Percentiles rank a stretch among this genome's conserved stretches.
phyloP scores from a whole-genome alignment of 1,140 invertebrate species.

The Psilanteris sp. region DNA sequence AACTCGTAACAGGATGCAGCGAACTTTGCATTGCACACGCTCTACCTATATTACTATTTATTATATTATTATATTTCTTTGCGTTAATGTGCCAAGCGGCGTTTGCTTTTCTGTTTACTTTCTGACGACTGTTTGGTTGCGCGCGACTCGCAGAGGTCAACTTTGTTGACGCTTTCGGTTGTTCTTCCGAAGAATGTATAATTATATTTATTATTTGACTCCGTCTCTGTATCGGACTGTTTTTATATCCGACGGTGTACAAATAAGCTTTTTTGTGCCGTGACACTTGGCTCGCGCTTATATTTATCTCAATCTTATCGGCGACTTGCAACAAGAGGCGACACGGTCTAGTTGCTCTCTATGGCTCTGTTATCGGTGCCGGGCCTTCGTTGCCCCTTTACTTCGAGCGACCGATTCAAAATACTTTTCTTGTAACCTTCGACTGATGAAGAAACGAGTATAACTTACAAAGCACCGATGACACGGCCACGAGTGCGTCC shows the following conservation, averaged over 20 bases:
- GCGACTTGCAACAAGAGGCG: slow-evolving; percentile 36
- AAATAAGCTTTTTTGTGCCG: slow-evolving; percentile 29
- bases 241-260: too few species aligned
- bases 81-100: slow-evolving; percentile 10
- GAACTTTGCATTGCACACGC: slow-evolving; percentile 51
- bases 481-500: too few species aligned
- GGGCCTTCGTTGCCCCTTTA: slow-evolving; percentile 1
- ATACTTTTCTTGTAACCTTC: background rate
- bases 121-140: too few species aligned
- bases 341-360: slow-evolving; percentile 51
- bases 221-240: too few species aligned
- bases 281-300: slow-evolving; percentile 12
- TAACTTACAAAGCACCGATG: too few species aligned
- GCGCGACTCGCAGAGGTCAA: too few species aligned
- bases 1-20: slow-evolving; percentile 64
- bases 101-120: too few species aligned
- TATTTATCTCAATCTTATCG: slow-evolving; percentile 42
- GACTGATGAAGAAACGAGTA: background rate
- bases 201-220: too few species aligned
- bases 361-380: slow-evolving; percentile 10
- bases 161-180: too few species aligned
- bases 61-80: slow-evolving; percentile 44
- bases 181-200: too few species aligned
- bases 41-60: slow-evolving; percentile 37
- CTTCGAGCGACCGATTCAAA: background rate